Evolutionary conservation across 2,888 invertebrate genomes (phyloP).

Genomic region (Germaria angustata): DNA sequence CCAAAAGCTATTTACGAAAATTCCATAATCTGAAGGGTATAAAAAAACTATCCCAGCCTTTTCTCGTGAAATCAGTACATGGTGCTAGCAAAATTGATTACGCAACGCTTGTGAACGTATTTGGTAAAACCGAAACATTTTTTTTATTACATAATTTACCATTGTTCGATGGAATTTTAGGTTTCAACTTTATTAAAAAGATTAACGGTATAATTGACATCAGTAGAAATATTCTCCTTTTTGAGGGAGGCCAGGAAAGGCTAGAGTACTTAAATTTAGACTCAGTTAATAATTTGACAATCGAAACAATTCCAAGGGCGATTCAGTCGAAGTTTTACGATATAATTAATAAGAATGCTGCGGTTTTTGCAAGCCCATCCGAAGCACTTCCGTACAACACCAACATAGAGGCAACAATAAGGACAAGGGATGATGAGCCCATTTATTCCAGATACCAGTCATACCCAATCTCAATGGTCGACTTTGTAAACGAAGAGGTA

Average conservation of each 20-base stretch:
- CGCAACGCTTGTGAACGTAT: constrained; percentile 34
- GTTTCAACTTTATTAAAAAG: constrained; percentile 54
- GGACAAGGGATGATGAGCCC: constrained; percentile 37
- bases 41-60: not conserved
- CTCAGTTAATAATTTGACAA: not conserved
- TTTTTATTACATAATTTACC: constrained; percentile 50
- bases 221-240: not conserved
- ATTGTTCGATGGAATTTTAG: constrained; percentile 62
- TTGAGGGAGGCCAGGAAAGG: constrained; percentile 41
- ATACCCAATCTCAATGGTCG: constrained; percentile 53
- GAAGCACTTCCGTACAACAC: constrained; percentile 28
- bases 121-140: constrained; percentile 49
- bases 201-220: constrained; percentile 29
- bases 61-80: constrained; percentile 52
- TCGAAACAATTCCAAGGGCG: constrained; percentile 10
- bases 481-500: constrained; percentile 57
- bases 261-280: constrained; percentile 29
- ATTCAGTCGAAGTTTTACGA: not conserved
- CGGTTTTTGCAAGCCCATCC: not conserved
- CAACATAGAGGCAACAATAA: not conserved
- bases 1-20: constrained; percentile 58
- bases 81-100: constrained; percentile 29
- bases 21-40: constrained; percentile 35
- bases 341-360: not conserved
- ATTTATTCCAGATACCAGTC: constrained; percentile 58